A percentile compares a stretch with the other conserved stretches of the same genome.
These are phyloP conservation scores for Margaritifera margaritifera DNA, from an alignment of 2,888 invertebrate genomes.

Conservation along the genomic window DNA sequence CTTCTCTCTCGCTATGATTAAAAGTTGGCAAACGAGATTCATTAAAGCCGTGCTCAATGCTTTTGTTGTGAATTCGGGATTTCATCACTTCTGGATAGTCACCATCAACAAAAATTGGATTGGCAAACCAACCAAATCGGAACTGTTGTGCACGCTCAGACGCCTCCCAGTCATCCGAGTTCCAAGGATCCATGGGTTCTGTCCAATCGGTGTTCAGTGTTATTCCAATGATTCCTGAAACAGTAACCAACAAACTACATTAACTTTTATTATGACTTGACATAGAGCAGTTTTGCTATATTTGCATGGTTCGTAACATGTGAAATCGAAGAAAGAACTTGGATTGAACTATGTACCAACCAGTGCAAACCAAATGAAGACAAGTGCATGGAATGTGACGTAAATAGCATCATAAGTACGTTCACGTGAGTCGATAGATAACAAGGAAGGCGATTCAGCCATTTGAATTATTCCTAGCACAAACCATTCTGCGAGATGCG, in stretches of 20 bases:
- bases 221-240: slow-evolving; percentile 38
- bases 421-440: too few relatives aligned
- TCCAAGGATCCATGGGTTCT: slow-evolving; percentile 36
- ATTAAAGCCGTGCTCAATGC: slow-evolving; percentile 41
- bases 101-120: slow-evolving; percentile 40
- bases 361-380: too few relatives aligned
- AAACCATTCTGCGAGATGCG: too few relatives aligned
- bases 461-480: too few relatives aligned
- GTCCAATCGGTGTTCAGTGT: slow-evolving; percentile 34
- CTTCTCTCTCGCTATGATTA: slow-evolving; percentile 57
- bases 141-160: slow-evolving; percentile 38
- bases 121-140: slow-evolving; percentile 38
- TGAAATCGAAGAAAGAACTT: too few relatives aligned
- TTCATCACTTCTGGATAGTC: slow-evolving; percentile 38
- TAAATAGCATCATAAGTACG: too few relatives aligned
- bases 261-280: too few relatives aligned
- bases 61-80: slow-evolving; percentile 43
- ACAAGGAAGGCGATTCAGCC: too few relatives aligned
- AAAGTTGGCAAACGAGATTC: slow-evolving; percentile 62
- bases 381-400: too few relatives aligned
- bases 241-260: background rate
- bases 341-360: too few relatives aligned
- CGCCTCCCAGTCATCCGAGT: slow-evolving; percentile 32
- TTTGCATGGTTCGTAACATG: too few relatives aligned
- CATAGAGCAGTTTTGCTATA: too few relatives aligned